A percentile compares a stretch with the other conserved stretches of the same genome.
Evolutionary conservation across 2,888 invertebrate species (phyloP).

Genomic region (Apodemia hepburni): DNA sequence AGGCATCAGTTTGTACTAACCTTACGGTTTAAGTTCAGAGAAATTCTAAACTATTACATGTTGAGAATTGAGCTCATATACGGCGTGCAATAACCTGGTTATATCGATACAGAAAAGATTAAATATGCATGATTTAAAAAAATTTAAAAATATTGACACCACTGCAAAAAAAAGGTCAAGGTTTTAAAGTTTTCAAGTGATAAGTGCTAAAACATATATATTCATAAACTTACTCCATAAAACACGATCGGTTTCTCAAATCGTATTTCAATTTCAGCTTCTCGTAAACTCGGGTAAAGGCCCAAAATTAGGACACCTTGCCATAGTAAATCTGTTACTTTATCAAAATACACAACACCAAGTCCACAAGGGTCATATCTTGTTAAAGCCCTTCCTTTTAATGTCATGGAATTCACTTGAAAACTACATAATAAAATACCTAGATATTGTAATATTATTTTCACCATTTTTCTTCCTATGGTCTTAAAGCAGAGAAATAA

Average conservation of each 20-base stretch:
- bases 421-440: constrained; percentile 29
- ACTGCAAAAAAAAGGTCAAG: too few relatives aligned
- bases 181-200: too few relatives aligned
- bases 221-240: constrained; percentile 46
- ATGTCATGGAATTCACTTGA: constrained; percentile 46
- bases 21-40: too few relatives aligned
- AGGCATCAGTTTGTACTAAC: too few relatives aligned
- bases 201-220: not conserved
- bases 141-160: too few relatives aligned
- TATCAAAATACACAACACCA: constrained; percentile 60
- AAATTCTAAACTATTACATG: too few relatives aligned
- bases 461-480: not conserved
- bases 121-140: too few relatives aligned
- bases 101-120: too few relatives aligned
- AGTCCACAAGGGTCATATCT: constrained; percentile 65
- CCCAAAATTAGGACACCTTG: constrained; percentile 50
- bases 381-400: constrained; percentile 52
- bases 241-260: constrained; percentile 50
- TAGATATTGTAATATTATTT: constrained; percentile 9
- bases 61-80: too few relatives aligned
- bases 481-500: not conserved
- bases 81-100: too few relatives aligned
- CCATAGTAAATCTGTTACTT: constrained; percentile 48
- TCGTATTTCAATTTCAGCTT: constrained; percentile 45
- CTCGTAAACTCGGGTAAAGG: constrained; percentile 43